A percentile compares a stretch with the other conserved stretches of the same genome.
These are phyloP conservation scores for Romanomermis culicivorax DNA, from an alignment of 2,888 invertebrate species.

Conservation along the genomic window DNA sequence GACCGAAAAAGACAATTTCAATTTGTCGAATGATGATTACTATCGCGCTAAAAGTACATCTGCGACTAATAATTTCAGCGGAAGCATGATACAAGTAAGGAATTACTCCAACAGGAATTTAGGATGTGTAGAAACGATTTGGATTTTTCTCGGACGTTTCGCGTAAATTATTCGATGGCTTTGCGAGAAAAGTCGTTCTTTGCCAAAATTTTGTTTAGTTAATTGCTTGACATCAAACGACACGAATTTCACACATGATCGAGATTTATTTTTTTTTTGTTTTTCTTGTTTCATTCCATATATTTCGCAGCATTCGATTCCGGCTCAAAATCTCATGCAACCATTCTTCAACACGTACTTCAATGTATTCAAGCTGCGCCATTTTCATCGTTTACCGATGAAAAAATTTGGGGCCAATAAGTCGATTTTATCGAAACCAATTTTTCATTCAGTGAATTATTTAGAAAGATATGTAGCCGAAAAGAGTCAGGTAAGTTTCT, in stretches of 20 bases:
- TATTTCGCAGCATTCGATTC: conserved; percentile 66
- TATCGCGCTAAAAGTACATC: conserved; percentile 73
- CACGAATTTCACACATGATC: too few species aligned
- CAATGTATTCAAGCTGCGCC: conserved; percentile 57
- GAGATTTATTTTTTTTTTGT: not conserved
- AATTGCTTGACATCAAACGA: too few species aligned
- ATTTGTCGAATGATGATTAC: conserved; percentile 88
- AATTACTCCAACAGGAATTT: too few species aligned
- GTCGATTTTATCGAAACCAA: conserved; percentile 34
- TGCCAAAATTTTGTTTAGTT: too few species aligned
- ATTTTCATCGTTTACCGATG: conserved; percentile 77
- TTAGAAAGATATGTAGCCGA: conserved; percentile 70
- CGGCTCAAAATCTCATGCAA: conserved; percentile 73
- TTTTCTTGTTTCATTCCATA: not conserved
- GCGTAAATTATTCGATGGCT: too few species aligned
- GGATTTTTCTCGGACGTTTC: too few species aligned
- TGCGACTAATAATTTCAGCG: conserved; percentile 24
- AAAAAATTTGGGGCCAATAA: conserved; percentile 64
- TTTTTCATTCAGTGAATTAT: conserved; percentile 29
- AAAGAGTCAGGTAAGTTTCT: conserved; percentile 60
- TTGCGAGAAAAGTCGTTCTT: too few species aligned
- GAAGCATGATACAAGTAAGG: conserved; percentile 5
- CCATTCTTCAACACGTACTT: conserved; percentile 89
- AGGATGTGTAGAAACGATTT: too few species aligned
- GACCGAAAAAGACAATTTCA: conserved; percentile 72